Conservation (phyloP, 2,797 vertebrate genomes). For the Pteronotus mesoamericanus region DNA sequence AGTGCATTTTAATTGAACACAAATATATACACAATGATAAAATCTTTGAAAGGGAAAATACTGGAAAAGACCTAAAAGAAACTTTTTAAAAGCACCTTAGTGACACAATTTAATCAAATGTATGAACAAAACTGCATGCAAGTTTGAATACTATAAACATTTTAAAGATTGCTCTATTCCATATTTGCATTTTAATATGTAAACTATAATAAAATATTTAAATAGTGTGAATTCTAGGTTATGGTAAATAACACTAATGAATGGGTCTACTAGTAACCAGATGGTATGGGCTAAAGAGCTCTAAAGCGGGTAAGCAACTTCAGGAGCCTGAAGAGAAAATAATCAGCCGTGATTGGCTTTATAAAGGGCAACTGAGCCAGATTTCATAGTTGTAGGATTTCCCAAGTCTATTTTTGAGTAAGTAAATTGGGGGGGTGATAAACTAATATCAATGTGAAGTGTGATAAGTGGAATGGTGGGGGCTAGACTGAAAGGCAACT, state of each 20-base stretch:
- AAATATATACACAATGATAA: background rate
- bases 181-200: background rate
- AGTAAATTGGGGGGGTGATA: background rate
- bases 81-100: background rate
- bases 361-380: background rate
- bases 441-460: background rate
- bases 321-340: background rate
- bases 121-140: background rate
- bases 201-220: background rate
- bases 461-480: background rate
- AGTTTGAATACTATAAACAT: background rate
- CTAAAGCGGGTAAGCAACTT: background rate
- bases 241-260: background rate
- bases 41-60: background rate
- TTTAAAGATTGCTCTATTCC: background rate
- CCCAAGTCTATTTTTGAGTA: background rate
- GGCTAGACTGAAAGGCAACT: background rate
- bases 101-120: background rate
- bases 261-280: background rate
- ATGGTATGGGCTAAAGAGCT: background rate
- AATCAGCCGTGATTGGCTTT: background rate
- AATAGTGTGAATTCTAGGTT: background rate
- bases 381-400: background rate
- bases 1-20: slow-evolving; percentile 19
- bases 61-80: background rate